phyloP scores from a whole-genome alignment of 2,888 invertebrate genomes.

The Caprella mutica region DNA sequence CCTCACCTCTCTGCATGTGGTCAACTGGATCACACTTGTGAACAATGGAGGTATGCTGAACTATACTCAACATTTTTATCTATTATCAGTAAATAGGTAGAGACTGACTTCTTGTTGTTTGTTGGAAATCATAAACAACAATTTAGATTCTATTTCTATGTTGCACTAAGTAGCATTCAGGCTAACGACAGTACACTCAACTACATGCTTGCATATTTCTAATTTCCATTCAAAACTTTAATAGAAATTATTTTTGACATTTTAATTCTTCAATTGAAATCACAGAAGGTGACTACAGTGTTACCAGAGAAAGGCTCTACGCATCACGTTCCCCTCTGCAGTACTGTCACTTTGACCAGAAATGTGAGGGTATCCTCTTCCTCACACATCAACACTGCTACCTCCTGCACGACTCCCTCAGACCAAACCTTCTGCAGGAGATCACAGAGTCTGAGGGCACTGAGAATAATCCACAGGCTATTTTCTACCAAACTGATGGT shows the following conservation, averaged over 20 bases:
- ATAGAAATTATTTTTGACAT: background rate
- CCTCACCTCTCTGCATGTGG: conserved; percentile 14
- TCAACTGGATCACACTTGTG: conserved; percentile 21
- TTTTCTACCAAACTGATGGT: conserved; percentile 27
- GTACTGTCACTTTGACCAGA: conserved; percentile 20
- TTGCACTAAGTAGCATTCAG: background rate
- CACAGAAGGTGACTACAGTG: background rate
- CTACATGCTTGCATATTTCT: no score
- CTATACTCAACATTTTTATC: background rate
- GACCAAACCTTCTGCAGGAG: conserved; percentile 7
- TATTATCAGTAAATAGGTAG: background rate
- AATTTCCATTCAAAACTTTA: no score
- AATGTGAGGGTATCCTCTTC: conserved; percentile 15
- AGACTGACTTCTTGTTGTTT: background rate
- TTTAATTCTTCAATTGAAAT: background rate
- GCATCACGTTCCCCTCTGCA: conserved; percentile 18
- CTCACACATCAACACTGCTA: conserved; percentile 22
- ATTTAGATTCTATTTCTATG: background rate
- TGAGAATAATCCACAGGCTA: conserved; percentile 9
- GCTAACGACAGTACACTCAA: no score
- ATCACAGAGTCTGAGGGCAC: background rate
- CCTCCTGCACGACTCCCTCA: conserved; percentile 18
- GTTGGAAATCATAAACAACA: background rate
- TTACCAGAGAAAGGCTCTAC: conserved; percentile 11
- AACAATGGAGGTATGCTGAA: conserved; percentile 15